These are phyloP conservation scores for Thunnus thynnus DNA, from an alignment of 2,113 vertebrate genomes.

Conservation along the genomic window DNA sequence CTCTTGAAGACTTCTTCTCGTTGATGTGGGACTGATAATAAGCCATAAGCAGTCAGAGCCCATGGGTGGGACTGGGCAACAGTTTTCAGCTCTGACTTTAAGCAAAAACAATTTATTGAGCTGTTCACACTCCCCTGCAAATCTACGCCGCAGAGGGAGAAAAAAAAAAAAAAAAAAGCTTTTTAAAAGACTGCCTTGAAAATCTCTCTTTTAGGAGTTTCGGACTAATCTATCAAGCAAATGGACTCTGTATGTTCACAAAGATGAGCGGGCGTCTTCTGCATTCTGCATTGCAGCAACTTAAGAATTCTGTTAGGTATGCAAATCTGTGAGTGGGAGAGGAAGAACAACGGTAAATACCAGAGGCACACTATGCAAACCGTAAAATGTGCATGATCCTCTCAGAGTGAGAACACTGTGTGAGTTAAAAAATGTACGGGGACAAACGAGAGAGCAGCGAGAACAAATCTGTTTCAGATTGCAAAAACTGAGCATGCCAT, in stretches of 20 bases:
- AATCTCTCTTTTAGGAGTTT: conserved; percentile 2
- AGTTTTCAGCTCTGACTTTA: not conserved
- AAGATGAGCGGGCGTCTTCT: conserved; percentile 28
- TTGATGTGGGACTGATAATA: conserved; percentile 42
- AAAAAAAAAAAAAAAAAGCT: not conserved
- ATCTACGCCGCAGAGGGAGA: not conserved
- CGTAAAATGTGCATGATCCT: conserved; percentile 45
- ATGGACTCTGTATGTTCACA: not conserved
- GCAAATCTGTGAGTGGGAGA: conserved; percentile 66
- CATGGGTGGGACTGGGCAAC: not conserved
- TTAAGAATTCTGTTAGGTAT: conserved; percentile 73
- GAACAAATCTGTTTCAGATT: conserved; percentile 2
- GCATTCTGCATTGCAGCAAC: conserved; percentile 67
- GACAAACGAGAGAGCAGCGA: not conserved
- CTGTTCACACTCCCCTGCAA: conserved; percentile 19
- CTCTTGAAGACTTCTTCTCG: not conserved
- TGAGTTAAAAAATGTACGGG: conserved; percentile 4
- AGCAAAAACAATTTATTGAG: conserved; percentile 19
- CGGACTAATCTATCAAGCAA: not conserved
- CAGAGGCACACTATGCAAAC: conserved; percentile 29
- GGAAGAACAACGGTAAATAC: conserved; percentile 28
- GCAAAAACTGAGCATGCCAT: not conserved
- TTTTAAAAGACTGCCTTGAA: not conserved
- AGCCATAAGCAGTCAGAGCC: conserved; percentile 29
- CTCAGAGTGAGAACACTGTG: conserved; percentile 20